Percentiles rank a stretch among this genome's conserved stretches.
These are phyloP conservation scores for Miniopterus natalensis DNA, from an alignment of 2,113 vertebrate genomes.

Conservation along the genomic window DNA sequence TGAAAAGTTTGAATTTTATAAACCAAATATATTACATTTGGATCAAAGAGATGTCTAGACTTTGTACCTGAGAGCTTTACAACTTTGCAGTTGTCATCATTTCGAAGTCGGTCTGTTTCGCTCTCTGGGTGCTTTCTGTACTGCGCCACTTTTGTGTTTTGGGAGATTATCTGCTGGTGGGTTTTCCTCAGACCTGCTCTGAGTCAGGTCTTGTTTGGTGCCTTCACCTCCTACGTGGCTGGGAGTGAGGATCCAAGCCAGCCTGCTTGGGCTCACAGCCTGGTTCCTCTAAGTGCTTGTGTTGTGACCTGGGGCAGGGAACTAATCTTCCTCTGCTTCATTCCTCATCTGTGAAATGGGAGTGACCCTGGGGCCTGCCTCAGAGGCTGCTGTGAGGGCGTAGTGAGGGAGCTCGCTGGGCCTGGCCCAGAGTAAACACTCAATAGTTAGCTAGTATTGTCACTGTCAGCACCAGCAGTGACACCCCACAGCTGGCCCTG, in stretches of 20 bases:
- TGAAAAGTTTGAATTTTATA: slow-evolving; percentile 3
- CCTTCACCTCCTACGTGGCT: background rate
- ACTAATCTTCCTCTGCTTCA: background rate
- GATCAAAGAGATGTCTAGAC: background rate
- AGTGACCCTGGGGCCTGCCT: background rate
- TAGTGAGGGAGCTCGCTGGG: background rate
- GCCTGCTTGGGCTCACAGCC: background rate
- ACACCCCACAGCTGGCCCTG: background rate
- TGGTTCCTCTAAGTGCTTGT: background rate
- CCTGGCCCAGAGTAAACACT: background rate
- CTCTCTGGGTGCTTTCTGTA: background rate
- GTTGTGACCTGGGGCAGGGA: background rate
- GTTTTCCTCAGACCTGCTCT: background rate
- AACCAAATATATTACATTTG: background rate
- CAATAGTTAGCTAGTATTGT: background rate
- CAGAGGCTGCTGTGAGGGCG: fast-evolving
- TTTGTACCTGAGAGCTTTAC: background rate
- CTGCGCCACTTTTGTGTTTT: background rate
- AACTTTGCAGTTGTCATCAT: background rate
- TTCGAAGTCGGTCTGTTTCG: background rate
- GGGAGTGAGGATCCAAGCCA: background rate
- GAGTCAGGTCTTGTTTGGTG: background rate
- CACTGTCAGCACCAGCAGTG: background rate
- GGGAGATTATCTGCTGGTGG: background rate
- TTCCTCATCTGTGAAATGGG: background rate